Conservation (phyloP, 2,797 vertebrate genomes). For the Uromys caudimaculatus region DNA sequence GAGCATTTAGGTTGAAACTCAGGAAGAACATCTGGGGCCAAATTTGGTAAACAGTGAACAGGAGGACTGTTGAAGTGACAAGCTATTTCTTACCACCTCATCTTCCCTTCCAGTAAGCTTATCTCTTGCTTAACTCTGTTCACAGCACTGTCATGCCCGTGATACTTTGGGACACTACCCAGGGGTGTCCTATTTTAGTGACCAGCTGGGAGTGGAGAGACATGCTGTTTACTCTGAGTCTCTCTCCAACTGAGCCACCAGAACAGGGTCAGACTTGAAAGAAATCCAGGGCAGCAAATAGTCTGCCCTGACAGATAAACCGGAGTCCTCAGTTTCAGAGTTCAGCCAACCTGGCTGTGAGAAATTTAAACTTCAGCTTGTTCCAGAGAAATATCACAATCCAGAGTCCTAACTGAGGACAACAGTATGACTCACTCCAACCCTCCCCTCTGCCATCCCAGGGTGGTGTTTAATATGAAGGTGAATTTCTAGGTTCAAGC, state of each 20-base stretch:
- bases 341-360: background rate
- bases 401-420: background rate
- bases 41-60: slow-evolving; percentile 6
- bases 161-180: slow-evolving; percentile 20
- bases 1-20: slow-evolving; percentile 16
- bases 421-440: background rate
- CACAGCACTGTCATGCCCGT: background rate
- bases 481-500: slow-evolving; percentile 1
- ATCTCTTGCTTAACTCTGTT: slow-evolving; percentile 31
- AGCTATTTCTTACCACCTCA: background rate
- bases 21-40: too few species aligned
- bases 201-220: slow-evolving; percentile 38
- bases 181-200: slow-evolving; percentile 20
- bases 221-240: slow-evolving; percentile 19
- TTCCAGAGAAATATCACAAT: background rate
- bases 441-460: background rate
- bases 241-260: slow-evolving; percentile 46
- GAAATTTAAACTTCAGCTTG: slow-evolving; percentile 1
- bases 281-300: slow-evolving; percentile 47
- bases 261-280: slow-evolving; percentile 32
- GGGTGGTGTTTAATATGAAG: background rate
- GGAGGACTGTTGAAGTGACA: background rate
- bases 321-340: background rate
- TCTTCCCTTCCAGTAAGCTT: slow-evolving; percentile 43
- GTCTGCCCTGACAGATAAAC: slow-evolving; percentile 15